Evolutionary conservation across 2,797 vertebrate genomes (phyloP).

Genomic region (Hypotaenidia philippensis): DNA sequence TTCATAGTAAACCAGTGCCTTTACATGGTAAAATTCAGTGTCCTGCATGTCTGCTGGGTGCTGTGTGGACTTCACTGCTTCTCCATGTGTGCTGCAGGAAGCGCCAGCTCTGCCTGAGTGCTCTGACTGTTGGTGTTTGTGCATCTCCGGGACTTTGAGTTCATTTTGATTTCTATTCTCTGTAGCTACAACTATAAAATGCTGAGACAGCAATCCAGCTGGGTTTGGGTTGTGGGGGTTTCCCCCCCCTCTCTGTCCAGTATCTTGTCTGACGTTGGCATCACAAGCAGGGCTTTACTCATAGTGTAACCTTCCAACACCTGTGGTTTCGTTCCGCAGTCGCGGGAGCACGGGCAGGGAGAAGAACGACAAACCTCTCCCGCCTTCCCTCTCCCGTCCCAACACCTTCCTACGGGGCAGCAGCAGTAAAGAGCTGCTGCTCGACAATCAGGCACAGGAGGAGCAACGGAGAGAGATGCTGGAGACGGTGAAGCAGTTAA

Average conservation of each 20-base stretch:
- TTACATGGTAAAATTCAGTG: rapidly evolving
- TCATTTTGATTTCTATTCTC: neutral
- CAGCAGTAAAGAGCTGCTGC: constrained; percentile 89
- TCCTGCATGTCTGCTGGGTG: rapidly evolving
- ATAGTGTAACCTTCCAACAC: neutral
- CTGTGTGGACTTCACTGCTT: neutral
- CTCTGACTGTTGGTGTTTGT: neutral
- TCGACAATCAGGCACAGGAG: constrained; percentile 86
- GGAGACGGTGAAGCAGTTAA: constrained; percentile 82
- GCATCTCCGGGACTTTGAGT: neutral
- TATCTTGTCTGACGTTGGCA: rapidly evolving
- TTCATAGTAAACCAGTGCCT: neutral
- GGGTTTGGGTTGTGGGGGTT: rapidly evolving
- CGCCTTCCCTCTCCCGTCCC: constrained; percentile 80
- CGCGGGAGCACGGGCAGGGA: constrained; percentile 88
- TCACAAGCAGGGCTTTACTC: rapidly evolving
- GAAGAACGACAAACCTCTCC: constrained; percentile 88
- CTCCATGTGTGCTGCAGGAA: neutral
- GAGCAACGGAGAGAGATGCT: constrained; percentile 87
- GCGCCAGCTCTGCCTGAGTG: rapidly evolving
- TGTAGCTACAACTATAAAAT: neutral
- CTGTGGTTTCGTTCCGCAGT: constrained; percentile 48
- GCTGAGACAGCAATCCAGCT: rapidly evolving
- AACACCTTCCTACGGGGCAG: constrained; percentile 84
- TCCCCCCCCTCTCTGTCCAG: rapidly evolving